Conservation (phyloP, 2,797 vertebrate species). For the Myotis pilosus region DNA sequence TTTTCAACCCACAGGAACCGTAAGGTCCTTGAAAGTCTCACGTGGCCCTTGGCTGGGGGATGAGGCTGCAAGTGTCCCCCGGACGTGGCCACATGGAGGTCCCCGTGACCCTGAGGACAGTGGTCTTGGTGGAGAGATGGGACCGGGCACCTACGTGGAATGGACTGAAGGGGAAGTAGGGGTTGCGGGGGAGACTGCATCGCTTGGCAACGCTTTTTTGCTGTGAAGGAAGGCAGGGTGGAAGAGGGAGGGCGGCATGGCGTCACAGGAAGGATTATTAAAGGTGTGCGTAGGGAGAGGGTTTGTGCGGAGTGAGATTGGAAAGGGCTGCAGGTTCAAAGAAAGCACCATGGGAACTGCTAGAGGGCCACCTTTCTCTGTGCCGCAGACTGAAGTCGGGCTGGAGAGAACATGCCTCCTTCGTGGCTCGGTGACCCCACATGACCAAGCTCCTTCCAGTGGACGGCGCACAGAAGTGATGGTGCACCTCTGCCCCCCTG, state of each 20-base stretch:
- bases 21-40: background rate
- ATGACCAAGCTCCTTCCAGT: background rate
- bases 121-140: background rate
- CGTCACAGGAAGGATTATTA: background rate
- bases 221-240: background rate
- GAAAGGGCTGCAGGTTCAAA: background rate
- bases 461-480: rapidly evolving
- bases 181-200: rapidly evolving
- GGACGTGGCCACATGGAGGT: background rate
- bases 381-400: background rate
- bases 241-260: rapidly evolving
- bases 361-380: background rate
- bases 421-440: background rate
- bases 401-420: background rate
- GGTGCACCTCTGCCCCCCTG: rapidly evolving
- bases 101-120: background rate
- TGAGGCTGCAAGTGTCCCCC: background rate
- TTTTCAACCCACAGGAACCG: background rate
- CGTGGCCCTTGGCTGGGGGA: background rate
- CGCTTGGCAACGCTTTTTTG: background rate
- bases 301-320: background rate
- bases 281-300: background rate
- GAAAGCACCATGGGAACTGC: background rate
- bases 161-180: background rate
- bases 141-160: background rate